Evolutionary conservation across 2,113 vertebrate genomes (phyloP).

Genomic region (Eulemur macaco): DNA sequence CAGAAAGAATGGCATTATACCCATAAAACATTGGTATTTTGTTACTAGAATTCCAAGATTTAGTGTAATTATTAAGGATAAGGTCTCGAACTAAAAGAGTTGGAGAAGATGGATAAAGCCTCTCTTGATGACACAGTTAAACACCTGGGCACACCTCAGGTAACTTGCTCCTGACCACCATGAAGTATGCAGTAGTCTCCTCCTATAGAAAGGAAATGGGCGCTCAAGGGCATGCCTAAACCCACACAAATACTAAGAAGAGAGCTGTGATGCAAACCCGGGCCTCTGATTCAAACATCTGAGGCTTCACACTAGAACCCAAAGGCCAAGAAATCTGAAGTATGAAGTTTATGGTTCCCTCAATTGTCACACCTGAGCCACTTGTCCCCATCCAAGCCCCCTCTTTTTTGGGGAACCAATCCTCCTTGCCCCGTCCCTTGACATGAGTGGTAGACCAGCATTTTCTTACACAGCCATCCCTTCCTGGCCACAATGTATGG

Average conservation of each 20-base stretch:
- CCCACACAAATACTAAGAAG: not conserved
- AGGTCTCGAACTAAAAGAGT: not conserved
- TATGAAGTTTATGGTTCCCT: not conserved
- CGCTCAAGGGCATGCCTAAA: not conserved
- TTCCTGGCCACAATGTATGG: not conserved
- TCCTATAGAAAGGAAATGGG: not conserved
- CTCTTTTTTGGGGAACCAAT: not conserved
- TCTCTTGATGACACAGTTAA: not conserved
- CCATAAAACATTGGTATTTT: not conserved
- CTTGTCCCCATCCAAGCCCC: not conserved
- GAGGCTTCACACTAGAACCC: not conserved
- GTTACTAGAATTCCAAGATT: not conserved
- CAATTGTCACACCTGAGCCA: not conserved
- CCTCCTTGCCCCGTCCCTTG: not conserved
- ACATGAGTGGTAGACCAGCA: not conserved
- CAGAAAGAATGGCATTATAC: not conserved
- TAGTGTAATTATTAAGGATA: not conserved
- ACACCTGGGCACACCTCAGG: rapidly evolving
- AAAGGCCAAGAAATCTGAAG: not conserved
- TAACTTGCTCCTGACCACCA: not conserved
- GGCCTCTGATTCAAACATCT: not conserved
- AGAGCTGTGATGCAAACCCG: not conserved
- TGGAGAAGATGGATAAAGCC: not conserved
- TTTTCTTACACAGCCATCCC: not conserved
- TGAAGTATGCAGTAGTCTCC: not conserved